These are phyloP conservation scores for Plectus sambesii DNA, from an alignment of 1,140 invertebrate genomes.

Conservation along the genomic window DNA sequence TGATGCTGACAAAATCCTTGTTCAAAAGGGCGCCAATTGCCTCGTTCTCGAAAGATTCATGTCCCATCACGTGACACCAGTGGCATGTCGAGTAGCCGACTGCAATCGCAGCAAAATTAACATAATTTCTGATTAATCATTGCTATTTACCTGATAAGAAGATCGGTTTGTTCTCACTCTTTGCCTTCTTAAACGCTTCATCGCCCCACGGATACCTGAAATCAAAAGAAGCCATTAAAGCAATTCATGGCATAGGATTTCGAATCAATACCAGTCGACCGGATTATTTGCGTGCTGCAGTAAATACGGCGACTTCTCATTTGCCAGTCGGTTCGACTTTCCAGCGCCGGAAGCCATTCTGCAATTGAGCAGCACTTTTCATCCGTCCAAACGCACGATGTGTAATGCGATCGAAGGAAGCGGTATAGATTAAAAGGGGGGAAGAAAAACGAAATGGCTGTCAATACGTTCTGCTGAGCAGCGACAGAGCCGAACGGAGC, in stretches of 20 bases:
- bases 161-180: slow-evolving; percentile 71
- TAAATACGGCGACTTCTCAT: slow-evolving; percentile 78
- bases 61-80: slow-evolving; percentile 85
- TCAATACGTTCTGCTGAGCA: no score
- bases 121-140: background rate
- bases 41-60: slow-evolving; percentile 76
- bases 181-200: slow-evolving; percentile 73
- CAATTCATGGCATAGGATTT: background rate
- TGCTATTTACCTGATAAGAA: slow-evolving; percentile 60
- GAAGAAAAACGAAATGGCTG: no score
- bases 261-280: slow-evolving; percentile 61
- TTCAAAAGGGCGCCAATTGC: slow-evolving; percentile 75
- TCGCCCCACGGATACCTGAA: slow-evolving; percentile 70
- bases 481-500: no score
- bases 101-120: slow-evolving; percentile 9
- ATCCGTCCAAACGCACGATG: no score
- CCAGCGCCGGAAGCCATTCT: background rate
- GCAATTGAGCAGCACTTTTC: no score
- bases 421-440: no score
- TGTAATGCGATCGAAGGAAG: no score
- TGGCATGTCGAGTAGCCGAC: slow-evolving; percentile 35
- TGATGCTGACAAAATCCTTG: slow-evolving; percentile 74
- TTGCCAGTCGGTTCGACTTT: slow-evolving; percentile 57
- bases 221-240: background rate
- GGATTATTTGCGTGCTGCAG: slow-evolving; percentile 84